phyloP scores from a whole-genome alignment of 2,113 vertebrate species.

The Vimba vimba region DNA sequence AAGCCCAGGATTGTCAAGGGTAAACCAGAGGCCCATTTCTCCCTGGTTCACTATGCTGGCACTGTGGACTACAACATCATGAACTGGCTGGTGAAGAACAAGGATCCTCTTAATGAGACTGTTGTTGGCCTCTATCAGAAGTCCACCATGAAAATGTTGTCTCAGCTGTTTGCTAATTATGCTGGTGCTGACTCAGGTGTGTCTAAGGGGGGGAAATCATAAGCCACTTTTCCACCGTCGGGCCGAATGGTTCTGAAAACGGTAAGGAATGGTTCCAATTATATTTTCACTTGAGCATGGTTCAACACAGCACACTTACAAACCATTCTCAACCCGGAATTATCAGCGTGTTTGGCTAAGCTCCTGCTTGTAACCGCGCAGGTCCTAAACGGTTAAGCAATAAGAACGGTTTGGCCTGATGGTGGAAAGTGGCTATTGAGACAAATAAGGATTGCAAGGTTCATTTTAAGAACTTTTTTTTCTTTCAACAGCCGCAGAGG shows the following conservation, averaged over 20 bases:
- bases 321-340: too few species aligned
- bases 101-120: conserved; percentile 73
- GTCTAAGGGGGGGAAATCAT: neutral
- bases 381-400: too few species aligned
- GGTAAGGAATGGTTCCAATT: too few species aligned
- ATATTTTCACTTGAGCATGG: too few species aligned
- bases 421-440: neutral
- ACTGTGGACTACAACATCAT: conserved; percentile 81
- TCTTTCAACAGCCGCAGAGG: neutral
- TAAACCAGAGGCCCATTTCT: conserved; percentile 76
- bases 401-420: too few species aligned
- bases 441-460: conserved; percentile 35
- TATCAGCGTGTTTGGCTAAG: too few species aligned
- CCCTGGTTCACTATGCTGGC: conserved; percentile 78
- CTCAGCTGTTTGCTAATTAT: conserved; percentile 73
- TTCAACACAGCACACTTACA: too few species aligned
- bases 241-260: too few species aligned
- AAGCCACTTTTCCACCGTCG: too few species aligned
- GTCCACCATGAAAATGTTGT: conserved; percentile 77
- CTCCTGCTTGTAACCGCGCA: too few species aligned
- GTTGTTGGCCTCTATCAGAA: conserved; percentile 72
- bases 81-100: conserved; percentile 81
- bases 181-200: conserved; percentile 68
- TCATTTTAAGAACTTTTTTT: neutral
- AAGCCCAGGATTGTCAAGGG: conserved; percentile 73